Evolutionary conservation across 1,140 invertebrate genomes (phyloP).

Genomic region (Anastatus disparis): DNA sequence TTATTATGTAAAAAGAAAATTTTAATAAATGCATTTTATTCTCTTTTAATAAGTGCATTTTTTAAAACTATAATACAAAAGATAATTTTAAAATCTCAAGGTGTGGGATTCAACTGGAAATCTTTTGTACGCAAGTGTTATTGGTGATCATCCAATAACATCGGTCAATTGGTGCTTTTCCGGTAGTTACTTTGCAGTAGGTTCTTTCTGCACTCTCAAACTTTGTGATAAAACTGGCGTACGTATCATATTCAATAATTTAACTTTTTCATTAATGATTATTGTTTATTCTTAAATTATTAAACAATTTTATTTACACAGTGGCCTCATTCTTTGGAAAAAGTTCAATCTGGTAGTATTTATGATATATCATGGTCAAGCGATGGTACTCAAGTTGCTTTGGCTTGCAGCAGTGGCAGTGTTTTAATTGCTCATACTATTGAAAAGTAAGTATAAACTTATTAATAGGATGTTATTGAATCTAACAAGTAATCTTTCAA

Average conservation of each 20-base stretch:
- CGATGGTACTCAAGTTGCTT: constrained; percentile 95
- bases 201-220: constrained; percentile 91
- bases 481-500: no score
- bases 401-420: constrained; percentile 90
- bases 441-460: constrained; percentile 83
- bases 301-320: constrained; percentile 54
- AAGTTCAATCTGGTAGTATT: constrained; percentile 86
- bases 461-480: no score
- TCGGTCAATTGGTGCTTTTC: constrained; percentile 89
- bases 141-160: constrained; percentile 91
- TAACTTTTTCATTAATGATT: background rate
- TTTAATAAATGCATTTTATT: no score
- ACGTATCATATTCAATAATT: constrained; percentile 62
- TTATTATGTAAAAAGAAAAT: no score
- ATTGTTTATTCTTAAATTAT: background rate
- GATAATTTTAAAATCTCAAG: constrained; percentile 46
- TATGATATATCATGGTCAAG: constrained; percentile 91
- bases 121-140: constrained; percentile 83
- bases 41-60: no score
- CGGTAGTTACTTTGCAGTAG: constrained; percentile 91
- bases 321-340: constrained; percentile 95
- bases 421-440: constrained; percentile 92
- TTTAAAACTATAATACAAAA: background rate
- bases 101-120: constrained; percentile 94
- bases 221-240: constrained; percentile 95